Evolutionary conservation across 2,797 vertebrate species (phyloP).

Genomic region (Tokudaia tokunoshimensis): DNA sequence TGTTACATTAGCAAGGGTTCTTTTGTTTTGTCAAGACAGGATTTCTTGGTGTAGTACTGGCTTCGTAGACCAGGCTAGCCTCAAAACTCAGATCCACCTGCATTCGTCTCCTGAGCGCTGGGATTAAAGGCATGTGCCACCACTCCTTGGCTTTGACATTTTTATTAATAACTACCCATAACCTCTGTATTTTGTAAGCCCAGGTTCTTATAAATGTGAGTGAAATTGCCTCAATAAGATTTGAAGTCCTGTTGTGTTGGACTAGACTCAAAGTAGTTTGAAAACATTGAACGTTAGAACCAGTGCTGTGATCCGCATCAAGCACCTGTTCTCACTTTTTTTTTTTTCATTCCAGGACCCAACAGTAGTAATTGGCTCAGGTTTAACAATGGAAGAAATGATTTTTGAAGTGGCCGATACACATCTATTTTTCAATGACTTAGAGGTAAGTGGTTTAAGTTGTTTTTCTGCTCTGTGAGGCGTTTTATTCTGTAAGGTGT

Average conservation of each 20-base stretch:
- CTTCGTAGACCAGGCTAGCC: neutral
- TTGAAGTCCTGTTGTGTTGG: conserved; percentile 12
- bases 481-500: conserved; percentile 35
- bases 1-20: neutral
- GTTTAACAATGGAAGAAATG: conserved; percentile 98
- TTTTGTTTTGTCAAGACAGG: neutral
- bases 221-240: conserved; percentile 24
- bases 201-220: conserved; percentile 19
- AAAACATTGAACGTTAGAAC: conserved; percentile 46
- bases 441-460: conserved; percentile 91
- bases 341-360: conserved; percentile 91
- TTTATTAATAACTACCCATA: conserved; percentile 26
- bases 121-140: neutral
- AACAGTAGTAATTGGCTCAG: conserved; percentile 95
- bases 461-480: conserved; percentile 41
- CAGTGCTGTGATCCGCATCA: neutral
- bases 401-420: conserved; percentile 99
- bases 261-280: conserved; percentile 50
- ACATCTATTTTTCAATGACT: conserved; percentile 99
- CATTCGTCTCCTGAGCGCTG: neutral
- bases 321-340: neutral
- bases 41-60: neutral
- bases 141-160: neutral
- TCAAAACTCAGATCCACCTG: neutral
- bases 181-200: neutral